A percentile compares a stretch with the other conserved stretches of the same genome.
Conservation (phyloP, 2,888 invertebrate genomes). For the Nephrotoma guestfalica region DNA sequence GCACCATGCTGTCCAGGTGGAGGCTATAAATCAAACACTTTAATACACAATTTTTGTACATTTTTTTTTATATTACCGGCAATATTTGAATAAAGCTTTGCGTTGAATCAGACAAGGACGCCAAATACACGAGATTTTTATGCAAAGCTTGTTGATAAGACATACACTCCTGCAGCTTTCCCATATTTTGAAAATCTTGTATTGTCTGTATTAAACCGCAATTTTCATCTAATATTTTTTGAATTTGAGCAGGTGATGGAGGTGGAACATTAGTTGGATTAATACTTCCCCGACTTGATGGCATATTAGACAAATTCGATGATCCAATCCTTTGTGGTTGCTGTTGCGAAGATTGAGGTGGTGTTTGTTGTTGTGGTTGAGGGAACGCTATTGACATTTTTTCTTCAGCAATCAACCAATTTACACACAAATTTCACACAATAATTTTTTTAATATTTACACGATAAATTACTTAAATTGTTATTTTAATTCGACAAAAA, state of each 20-base stretch:
- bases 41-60: neutral
- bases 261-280: conserved; percentile 39
- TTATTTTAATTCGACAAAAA: neutral
- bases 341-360: conserved; percentile 14
- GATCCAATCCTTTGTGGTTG: conserved; percentile 14
- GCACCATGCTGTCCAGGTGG: neutral
- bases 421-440: neutral
- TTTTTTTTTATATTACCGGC: conserved; percentile 50
- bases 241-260: conserved; percentile 71
- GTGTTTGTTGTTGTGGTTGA: conserved; percentile 23
- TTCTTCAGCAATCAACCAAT: conserved; percentile 18
- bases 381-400: conserved; percentile 34
- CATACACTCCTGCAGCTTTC: conserved; percentile 82
- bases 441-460: neutral
- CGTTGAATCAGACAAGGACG: conserved; percentile 91
- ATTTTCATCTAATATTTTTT: conserved; percentile 96
- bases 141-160: conserved; percentile 92
- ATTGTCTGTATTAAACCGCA: conserved; percentile 93
- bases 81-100: conserved; percentile 82
- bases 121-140: conserved; percentile 88
- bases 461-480: neutral
- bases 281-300: neutral
- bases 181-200: conserved; percentile 91
- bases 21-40: neutral
- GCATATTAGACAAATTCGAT: neutral